phyloP scores from a whole-genome alignment of 2,888 invertebrate species.

The Carabus problematicus region DNA sequence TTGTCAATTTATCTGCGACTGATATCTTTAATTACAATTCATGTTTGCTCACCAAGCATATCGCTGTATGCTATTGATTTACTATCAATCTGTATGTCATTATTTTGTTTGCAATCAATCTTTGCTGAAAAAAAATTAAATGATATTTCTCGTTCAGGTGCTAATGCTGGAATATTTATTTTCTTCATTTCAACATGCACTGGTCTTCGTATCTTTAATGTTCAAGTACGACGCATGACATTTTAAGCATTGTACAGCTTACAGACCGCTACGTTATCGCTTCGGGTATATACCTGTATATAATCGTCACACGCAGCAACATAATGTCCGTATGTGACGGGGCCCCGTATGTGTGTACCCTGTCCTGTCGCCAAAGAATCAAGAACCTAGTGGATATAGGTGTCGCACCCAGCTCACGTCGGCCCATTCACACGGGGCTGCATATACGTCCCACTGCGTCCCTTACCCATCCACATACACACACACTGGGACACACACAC shows the following conservation, averaged over 20 bases:
- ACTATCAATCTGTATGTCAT: constrained; percentile 22
- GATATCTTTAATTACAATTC: constrained; percentile 42
- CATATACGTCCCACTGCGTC: constrained; percentile 13
- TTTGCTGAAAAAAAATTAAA: too few species aligned
- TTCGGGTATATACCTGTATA: too few species aligned
- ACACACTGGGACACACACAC: neutral
- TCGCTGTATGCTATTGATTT: constrained; percentile 30
- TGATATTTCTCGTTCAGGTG: neutral
- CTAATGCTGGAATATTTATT: neutral
- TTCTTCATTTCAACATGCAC: neutral
- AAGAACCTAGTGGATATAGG: constrained; percentile 8
- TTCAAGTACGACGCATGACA: too few species aligned
- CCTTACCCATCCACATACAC: neutral
- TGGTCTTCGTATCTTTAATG: neutral
- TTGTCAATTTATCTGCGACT: constrained; percentile 41
- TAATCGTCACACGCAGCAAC: too few species aligned
- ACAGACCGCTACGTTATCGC: too few species aligned
- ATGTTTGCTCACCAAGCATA: constrained; percentile 8
- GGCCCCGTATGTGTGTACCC: neutral
- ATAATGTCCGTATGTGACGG: too few species aligned
- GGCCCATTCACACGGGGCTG: constrained; percentile 46
- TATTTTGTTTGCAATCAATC: neutral
- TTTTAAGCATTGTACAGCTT: too few species aligned
- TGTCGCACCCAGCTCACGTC: constrained; percentile 47
- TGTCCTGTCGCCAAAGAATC: constrained; percentile 6